phyloP scores from a whole-genome alignment of 1,140 invertebrate genomes.

The Bursaphelenchus mucronatus region DNA sequence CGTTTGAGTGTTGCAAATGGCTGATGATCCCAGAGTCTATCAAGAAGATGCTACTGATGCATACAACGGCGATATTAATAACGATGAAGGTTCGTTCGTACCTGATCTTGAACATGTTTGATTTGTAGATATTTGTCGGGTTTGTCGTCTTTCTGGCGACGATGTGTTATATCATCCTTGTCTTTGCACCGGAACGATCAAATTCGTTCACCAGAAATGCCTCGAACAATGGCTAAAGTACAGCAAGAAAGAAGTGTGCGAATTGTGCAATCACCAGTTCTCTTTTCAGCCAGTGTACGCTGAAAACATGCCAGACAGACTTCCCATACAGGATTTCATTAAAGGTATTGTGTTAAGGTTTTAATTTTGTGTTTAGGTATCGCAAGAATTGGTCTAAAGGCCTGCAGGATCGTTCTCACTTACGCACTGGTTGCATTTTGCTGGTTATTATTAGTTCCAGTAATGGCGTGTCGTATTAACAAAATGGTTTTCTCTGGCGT shows the following conservation, averaged over 20 bases:
- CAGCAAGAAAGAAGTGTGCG: slow-evolving; percentile 95
- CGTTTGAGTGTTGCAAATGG: too few species aligned
- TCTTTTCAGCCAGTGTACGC: slow-evolving; percentile 98
- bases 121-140: slow-evolving; percentile 82
- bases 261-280: slow-evolving; percentile 93
- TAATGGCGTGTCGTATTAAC: slow-evolving; percentile 75
- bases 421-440: slow-evolving; percentile 89
- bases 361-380: slow-evolving; percentile 72
- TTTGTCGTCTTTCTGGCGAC: slow-evolving; percentile 70
- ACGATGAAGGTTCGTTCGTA: too few species aligned
- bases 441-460: slow-evolving; percentile 94
- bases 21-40: too few species aligned
- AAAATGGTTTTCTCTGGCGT: slow-evolving; percentile 45
- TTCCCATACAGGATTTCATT: slow-evolving; percentile 70
- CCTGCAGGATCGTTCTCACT: slow-evolving; percentile 89
- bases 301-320: slow-evolving; percentile 91
- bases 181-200: slow-evolving; percentile 96
- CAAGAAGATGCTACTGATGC: too few species aligned
- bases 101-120: too few species aligned
- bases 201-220: slow-evolving; percentile 90
- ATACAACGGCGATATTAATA: too few species aligned
- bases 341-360: slow-evolving; percentile 71
- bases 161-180: slow-evolving; percentile 87
- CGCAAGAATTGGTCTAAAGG: slow-evolving; percentile 79
- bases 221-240: slow-evolving; percentile 73